Evolutionary conservation across 2,888 invertebrate genomes (phyloP), one percentile per base, ranked within the genome.

Genomic region (Torymus auratus): DNA sequence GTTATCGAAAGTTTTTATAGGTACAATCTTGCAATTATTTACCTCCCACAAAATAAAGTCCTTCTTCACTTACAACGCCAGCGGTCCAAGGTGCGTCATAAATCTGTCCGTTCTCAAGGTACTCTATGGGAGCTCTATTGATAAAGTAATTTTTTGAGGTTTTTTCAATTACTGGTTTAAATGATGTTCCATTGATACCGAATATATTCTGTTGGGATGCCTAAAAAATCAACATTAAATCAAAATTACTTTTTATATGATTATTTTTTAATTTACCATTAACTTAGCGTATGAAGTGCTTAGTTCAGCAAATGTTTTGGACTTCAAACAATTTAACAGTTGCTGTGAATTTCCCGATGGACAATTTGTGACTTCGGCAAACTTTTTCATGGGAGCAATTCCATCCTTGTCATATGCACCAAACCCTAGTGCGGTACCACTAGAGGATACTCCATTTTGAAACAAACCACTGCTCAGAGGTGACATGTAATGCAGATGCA

Each of bases 361-460:
- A 28, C 28, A 28, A 52, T 17, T 15, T 61, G 94, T 60, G 96
- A 86, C 73, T 93, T 91, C 79, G 92, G 91, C 0, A 95, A 93
- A 83, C 95, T 95, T 83, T 93, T 92, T 0, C 91, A 91, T 0
- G 94, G 64, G 28, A 28, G 28, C 3, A 28, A 4, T 2, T 5
- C 28, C 28, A 50, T 86, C 86, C 82, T 88, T 87, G 0, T 87
- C 83, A 64, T 88, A 88, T 11, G 60, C 55, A 13, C 75, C 52
- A 0, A 94, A 92, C 74, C 93, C 91, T n/a, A 75, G 13, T 11
- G 67, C 67, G 2, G 67, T 75, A 4, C 75, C 65, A 13, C 75
- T 75, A 3, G 67, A 52, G 1, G 75, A 75, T n/a, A 75, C 58
- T 13, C 75, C 75, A 20, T 56, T 67, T 13, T 23, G 17, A 41